Conservation (phyloP, 2,888 invertebrate genomes). For the Eurytoma adleriae region DNA sequence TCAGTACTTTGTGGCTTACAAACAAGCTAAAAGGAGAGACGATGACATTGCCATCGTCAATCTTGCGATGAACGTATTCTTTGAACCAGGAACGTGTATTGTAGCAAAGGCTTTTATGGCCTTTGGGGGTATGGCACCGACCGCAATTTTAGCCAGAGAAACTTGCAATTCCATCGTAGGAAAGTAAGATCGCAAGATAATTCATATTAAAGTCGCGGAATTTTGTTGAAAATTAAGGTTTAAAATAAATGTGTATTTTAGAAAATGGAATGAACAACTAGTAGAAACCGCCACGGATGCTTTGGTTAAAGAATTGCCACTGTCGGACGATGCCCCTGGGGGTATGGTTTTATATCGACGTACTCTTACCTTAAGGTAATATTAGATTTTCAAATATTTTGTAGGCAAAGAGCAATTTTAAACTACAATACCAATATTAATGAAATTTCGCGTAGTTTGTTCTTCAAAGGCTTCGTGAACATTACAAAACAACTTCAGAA, state of each 20-base stretch:
- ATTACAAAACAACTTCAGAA: slow-evolving; percentile 76
- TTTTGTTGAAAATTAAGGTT: neutral
- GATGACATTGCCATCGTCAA: slow-evolving; percentile 97
- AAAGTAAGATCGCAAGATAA: slow-evolving; percentile 64
- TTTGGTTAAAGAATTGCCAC: slow-evolving; percentile 85
- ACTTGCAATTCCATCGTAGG: slow-evolving; percentile 80
- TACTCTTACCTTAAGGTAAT: slow-evolving; percentile 82
- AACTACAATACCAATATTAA: slow-evolving; percentile 25
- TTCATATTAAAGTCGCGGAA: neutral
- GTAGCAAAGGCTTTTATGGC: slow-evolving; percentile 82
- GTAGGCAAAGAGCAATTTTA: neutral
- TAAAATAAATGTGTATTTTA: slow-evolving; percentile 59
- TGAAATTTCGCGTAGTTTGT: slow-evolving; percentile 77
- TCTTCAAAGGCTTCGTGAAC: slow-evolving; percentile 83
- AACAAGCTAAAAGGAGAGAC: slow-evolving; percentile 91
- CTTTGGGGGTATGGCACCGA: slow-evolving; percentile 94
- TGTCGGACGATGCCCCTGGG: slow-evolving; percentile 87
- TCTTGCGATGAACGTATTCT: slow-evolving; percentile 83
- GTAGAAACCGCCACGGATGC: slow-evolving; percentile 80
- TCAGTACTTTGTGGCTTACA: slow-evolving; percentile 88
- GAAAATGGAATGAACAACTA: slow-evolving; percentile 82
- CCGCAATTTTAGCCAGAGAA: slow-evolving; percentile 83
- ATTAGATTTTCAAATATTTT: slow-evolving; percentile 1
- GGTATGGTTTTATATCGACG: slow-evolving; percentile 89
- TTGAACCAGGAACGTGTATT: slow-evolving; percentile 77